A percentile compares a stretch with the other conserved stretches of the same genome.
These are phyloP conservation scores for Platysteira castanea DNA, from an alignment of 2,113 vertebrate genomes.

Conservation along the genomic window DNA sequence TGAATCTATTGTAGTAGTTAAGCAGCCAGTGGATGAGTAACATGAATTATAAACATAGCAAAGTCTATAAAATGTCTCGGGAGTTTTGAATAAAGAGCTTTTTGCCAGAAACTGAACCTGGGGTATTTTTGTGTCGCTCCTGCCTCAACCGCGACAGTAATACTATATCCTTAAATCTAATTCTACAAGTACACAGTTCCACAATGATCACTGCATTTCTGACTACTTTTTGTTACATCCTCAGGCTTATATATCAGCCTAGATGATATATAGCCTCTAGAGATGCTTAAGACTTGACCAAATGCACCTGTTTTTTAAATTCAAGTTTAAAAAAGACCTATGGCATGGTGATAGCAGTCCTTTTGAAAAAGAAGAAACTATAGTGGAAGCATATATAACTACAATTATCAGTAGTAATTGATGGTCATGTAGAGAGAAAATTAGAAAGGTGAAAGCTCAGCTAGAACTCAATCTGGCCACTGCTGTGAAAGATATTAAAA, in stretches of 20 bases:
- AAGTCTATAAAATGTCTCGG: too few species aligned
- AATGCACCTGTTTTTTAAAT: background rate
- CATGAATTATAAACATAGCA: too few species aligned
- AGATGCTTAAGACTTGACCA: background rate
- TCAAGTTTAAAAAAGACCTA: background rate
- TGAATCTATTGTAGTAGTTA: too few species aligned
- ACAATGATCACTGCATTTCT: background rate
- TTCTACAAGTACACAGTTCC: background rate
- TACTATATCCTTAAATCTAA: background rate
- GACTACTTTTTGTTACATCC: background rate
- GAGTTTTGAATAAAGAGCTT: too few species aligned
- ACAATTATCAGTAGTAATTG: background rate
- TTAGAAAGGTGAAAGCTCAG: too few species aligned
- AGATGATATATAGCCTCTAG: background rate
- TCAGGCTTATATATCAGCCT: background rate
- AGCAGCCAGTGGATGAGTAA: too few species aligned
- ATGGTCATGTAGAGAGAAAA: background rate
- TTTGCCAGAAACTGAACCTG: too few species aligned
- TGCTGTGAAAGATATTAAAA: too few species aligned
- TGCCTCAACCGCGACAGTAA: background rate
- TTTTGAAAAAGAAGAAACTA: background rate
- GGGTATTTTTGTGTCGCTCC: too few species aligned
- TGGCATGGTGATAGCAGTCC: background rate
- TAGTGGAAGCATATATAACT: background rate
- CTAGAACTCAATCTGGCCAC: too few species aligned